A percentile compares a stretch with the other conserved stretches of the same genome.
phyloP scores from a whole-genome alignment of 2,113 vertebrate species.

The Psittacula cyanocephala region DNA sequence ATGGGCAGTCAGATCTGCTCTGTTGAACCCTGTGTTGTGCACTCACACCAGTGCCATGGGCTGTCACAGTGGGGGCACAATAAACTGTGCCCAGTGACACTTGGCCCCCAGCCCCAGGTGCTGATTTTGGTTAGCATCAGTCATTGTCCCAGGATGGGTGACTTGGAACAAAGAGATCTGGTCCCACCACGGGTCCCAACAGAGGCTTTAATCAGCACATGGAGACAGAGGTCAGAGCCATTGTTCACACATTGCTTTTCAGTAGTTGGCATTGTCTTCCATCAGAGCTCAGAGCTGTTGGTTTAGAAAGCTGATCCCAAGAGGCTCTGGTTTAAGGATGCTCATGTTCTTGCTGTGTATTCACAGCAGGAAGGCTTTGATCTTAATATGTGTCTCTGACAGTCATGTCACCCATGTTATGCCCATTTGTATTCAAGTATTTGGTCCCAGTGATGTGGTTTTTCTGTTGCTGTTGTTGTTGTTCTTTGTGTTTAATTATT shows the following conservation, averaged over 20 bases:
- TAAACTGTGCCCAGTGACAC: not conserved
- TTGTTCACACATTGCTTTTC: not conserved
- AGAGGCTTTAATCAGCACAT: not conserved
- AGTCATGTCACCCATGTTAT: constrained; percentile 16
- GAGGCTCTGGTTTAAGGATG: constrained; percentile 25
- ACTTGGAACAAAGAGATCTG: not conserved
- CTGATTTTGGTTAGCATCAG: not conserved
- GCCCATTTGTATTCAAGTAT: constrained; percentile 11
- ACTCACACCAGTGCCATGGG: not conserved
- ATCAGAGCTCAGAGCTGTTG: not conserved
- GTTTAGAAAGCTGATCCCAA: constrained; percentile 30
- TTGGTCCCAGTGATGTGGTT: constrained; percentile 11
- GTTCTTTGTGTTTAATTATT: not conserved
- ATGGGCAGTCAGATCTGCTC: not conserved
- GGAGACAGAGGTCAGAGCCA: not conserved
- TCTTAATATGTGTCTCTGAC: not conserved
- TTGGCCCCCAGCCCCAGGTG: not conserved
- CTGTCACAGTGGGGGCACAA: not conserved
- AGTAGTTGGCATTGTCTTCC: not conserved
- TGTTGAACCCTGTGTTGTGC: accelerated
- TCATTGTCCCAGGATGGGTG: not conserved
- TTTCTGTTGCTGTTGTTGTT: constrained; percentile 2
- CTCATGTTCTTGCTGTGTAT: constrained; percentile 40
- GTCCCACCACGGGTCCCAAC: not conserved
- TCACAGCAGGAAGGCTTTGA: constrained; percentile 43